Conservation (phyloP, 2,797 vertebrate species). For the Tapirus indicus region DNA sequence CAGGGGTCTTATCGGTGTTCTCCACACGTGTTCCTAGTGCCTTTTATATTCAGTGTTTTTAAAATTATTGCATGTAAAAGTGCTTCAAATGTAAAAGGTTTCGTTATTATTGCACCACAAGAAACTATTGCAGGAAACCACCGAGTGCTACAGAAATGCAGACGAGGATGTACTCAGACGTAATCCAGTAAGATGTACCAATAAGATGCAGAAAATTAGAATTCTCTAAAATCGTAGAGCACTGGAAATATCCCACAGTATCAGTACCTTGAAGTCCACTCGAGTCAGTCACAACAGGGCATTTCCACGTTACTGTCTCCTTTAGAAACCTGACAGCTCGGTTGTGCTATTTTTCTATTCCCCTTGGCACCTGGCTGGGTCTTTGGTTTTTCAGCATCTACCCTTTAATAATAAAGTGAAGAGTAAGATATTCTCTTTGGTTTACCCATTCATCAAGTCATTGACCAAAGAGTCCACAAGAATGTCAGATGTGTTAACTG, state of each 20-base stretch:
- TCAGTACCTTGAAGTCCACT: background rate
- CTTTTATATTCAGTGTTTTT: background rate
- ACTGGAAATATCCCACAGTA: slow-evolving; percentile 1
- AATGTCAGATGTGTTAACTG: background rate
- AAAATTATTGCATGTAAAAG: background rate
- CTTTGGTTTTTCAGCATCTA: background rate
- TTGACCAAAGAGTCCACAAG: background rate
- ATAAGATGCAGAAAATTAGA: background rate
- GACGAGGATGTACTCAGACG: background rate
- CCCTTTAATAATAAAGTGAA: slow-evolving; percentile 33
- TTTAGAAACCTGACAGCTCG: background rate
- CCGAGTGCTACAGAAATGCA: background rate
- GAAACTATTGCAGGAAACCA: background rate
- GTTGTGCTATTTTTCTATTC: background rate
- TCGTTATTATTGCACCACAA: background rate
- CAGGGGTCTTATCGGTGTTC: slow-evolving; percentile 29
- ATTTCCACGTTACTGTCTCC: background rate
- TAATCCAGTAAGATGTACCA: background rate
- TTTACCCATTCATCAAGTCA: background rate
- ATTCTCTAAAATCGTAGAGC: background rate
- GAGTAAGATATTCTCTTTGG: background rate
- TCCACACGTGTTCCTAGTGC: background rate
- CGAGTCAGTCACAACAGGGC: background rate
- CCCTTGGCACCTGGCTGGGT: background rate
- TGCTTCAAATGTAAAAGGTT: background rate